A percentile compares a stretch with the other conserved stretches of the same genome.
Evolutionary conservation across 2,113 vertebrate species (phyloP).

Genomic region (Oreochromis tanganicae): DNA sequence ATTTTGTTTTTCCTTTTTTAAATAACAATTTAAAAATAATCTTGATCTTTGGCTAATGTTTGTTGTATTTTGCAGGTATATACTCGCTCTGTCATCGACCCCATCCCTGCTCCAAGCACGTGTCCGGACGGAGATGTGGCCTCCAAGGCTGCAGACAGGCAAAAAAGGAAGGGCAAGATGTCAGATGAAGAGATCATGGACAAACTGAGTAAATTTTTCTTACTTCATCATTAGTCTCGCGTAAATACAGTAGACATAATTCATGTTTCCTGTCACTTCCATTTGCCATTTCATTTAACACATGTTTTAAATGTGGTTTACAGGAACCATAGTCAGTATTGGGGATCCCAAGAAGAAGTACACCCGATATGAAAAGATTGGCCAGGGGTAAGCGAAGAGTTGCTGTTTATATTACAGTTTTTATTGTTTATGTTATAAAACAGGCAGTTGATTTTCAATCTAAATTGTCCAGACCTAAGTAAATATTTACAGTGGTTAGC

Average conservation of each 20-base stretch:
- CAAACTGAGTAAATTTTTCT: conserved; percentile 82
- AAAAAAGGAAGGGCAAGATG: conserved; percentile 97
- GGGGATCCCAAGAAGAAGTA: conserved; percentile 99
- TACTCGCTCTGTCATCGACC: conserved; percentile 93
- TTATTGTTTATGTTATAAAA: background rate
- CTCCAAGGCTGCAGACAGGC: conserved; percentile 81
- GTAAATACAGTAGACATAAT: background rate
- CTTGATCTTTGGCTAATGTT: background rate
- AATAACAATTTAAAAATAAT: background rate
- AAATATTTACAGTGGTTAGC: background rate
- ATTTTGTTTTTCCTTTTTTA: background rate
- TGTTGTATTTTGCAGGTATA: conserved; percentile 75
- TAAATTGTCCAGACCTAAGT: background rate
- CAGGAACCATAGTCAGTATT: conserved; percentile 94
- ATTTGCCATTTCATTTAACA: background rate
- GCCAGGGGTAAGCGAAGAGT: conserved; percentile 84
- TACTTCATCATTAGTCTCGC: background rate
- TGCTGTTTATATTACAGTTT: background rate
- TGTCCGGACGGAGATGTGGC: conserved; percentile 77
- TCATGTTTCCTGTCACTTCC: background rate
- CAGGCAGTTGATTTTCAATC: background rate
- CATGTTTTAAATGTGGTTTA: background rate
- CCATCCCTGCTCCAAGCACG: conserved; percentile 80
- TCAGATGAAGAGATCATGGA: conserved; percentile 98
- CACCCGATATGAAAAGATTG: conserved; percentile 95